Evolutionary conservation across 2,888 invertebrate species (phyloP), one percentile per base, ranked within the genome.

Genomic region (Torymus aiolomorphi): DNA sequence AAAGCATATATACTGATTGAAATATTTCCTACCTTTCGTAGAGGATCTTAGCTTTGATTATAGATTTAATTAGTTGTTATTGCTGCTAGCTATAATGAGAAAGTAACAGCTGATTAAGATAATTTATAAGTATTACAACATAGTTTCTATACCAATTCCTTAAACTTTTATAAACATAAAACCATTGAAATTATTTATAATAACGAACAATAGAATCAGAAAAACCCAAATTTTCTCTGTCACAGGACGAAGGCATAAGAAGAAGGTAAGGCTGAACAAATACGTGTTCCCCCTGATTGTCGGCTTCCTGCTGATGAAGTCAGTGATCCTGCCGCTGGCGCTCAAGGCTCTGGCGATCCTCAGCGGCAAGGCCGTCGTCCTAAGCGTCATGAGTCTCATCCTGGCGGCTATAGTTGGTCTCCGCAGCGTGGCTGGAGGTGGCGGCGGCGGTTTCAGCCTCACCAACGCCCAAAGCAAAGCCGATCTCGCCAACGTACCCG

Each of bases 261-360:
- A 89, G 75, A 89, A 10, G 8, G 42, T 89, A 66, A 92, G 92
- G 85, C 87, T 92, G 4, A 91, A 92, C 82, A 94, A 93, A 85
- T 92, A 92, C 83, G 87, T 95, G 76, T 88, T 94, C 82, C 94
- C 95, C 0, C 71, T 95, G 81, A 88, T 95, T 18, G 84, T 95
- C 20, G 95, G 94, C 0, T 90, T 94, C 31, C 85, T 95, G 18
- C 91, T 94, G 70, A 93, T 94, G 0, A 95, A 95, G 87, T 92
- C 94, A 54, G 88, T 96, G 1, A 85, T 95, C 11, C 89, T 95
- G 67, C 95, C 95, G 0, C 89, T 95, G 54, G 92, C 94, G 0
- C 87, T 96, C 73, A 95, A 95, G 85, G 92, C 93, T 1, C 88
- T 95, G 81, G 94, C 95, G 0, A 92, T 95, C 59, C 89, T 95